phyloP scores from a whole-genome alignment of 2,113 vertebrate species.

The Chunga burmeisteri region DNA sequence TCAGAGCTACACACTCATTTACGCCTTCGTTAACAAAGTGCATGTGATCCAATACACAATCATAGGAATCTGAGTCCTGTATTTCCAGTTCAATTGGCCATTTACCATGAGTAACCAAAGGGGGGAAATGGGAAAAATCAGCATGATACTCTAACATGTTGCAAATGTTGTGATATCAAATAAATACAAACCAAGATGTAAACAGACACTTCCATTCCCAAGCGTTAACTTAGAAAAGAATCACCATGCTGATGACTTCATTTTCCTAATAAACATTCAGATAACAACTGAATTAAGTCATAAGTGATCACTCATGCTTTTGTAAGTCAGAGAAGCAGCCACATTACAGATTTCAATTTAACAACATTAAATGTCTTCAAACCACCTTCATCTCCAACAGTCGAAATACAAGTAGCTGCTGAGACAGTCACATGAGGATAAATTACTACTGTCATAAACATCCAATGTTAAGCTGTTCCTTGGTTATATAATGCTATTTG shows the following conservation, averaged over 20 bases:
- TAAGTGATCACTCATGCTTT: not conserved
- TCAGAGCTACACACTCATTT: not conserved
- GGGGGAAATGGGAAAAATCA: not conserved
- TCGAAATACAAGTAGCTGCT: not conserved
- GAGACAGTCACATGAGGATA: not conserved
- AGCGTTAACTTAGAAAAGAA: not conserved
- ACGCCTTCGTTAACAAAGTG: too few species aligned
- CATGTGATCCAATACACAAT: accelerated
- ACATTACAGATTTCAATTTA: not conserved
- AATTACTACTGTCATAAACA: not conserved
- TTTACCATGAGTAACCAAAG: not conserved
- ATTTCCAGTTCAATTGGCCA: not conserved
- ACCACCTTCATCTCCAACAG: not conserved
- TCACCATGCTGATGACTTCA: not conserved
- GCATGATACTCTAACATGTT: accelerated
- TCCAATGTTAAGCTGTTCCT: not conserved
- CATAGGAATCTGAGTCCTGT: accelerated
- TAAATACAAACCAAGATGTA: not conserved
- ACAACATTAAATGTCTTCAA: not conserved
- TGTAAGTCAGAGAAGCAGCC: not conserved
- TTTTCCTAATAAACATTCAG: not conserved
- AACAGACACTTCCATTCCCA: not conserved
- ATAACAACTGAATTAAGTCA: not conserved
- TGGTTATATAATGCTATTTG: not conserved
- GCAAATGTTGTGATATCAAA: not conserved